phyloP scores from a whole-genome alignment of 53 echinoderm and acorn worm genomes.

The Antedon mediterranea region DNA sequence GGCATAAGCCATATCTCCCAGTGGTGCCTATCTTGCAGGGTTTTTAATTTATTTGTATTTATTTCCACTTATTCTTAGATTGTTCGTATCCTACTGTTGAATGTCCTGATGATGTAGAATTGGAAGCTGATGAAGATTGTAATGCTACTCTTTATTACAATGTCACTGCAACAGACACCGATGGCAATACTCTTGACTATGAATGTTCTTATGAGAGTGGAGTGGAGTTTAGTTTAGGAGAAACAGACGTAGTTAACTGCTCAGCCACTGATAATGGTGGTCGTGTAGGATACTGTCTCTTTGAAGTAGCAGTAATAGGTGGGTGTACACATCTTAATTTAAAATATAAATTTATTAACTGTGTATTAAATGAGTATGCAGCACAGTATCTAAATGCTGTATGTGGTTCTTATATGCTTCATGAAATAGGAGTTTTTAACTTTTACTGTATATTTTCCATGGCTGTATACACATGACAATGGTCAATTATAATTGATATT shows the following conservation, averaged over 20 bases:
- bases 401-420: too few species aligned
- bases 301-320: not conserved
- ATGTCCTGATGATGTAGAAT: not conserved
- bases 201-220: not conserved
- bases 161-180: not conserved
- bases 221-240: not conserved
- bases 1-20: too few species aligned
- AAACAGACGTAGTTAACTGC: not conserved
- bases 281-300: not conserved
- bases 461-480: too few species aligned
- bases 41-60: too few species aligned
- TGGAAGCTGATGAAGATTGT: not conserved
- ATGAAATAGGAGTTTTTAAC: too few species aligned
- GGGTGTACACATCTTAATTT: not conserved
- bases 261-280: not conserved
- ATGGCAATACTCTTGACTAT: not conserved
- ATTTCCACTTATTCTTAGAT: not conserved
- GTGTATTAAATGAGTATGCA: too few species aligned
- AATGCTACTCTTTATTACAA: not conserved
- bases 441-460: too few species aligned
- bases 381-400: too few species aligned
- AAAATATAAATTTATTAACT: too few species aligned
- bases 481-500: too few species aligned
- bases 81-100: not conserved
- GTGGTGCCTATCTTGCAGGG: too few species aligned